Evolutionary conservation across 2,113 vertebrate genomes (phyloP), one percentile per base, ranked within the genome.

Genomic region (Pungitius pungitius): DNA sequence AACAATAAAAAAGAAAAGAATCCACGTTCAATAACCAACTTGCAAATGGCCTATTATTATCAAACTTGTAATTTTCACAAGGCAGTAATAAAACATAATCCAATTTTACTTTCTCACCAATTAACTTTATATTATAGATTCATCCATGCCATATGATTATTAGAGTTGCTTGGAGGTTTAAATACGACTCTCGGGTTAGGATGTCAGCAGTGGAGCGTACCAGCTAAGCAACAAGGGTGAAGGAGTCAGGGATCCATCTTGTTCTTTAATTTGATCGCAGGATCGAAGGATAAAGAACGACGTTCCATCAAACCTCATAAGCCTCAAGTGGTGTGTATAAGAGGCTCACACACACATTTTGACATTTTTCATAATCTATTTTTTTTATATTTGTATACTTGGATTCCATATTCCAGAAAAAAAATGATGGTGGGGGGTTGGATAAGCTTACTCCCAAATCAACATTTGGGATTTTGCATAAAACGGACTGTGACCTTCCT

Each of bases 51-150:
- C 87, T 86, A 69, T 90, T 87, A 90, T 89, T 88, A 90, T 89
- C 80, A 89, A 92, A 91, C 87, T 87, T 91, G 84, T 90, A 89
- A 89, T 91, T 91, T 93, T 91, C 88, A 91, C 75, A 85, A 85
- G 77, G 81, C 73, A 72, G 77, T 81, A 85, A 86, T 92, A 80
- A 91, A 92, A 88, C 77, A 82, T 88, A 77, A 91, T 92, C 85
- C 70, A 73, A 90, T 92, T 88, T 81, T 86, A 86, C 81, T 91
- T 90, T 86, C 81, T 86, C 81, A 75, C 87, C 84, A 93, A 90
- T 92, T 90, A 90, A 85, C 87, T 91, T 89, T 87, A 84, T 85
- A 91, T 88, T 86, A 87, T 69, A 85, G 65, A 87, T 89, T 88
- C 72, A 66, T 87, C 64, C 73, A 68, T 80, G 78, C 84, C 85